Conservation (phyloP, 2,797 vertebrate species). For the Pantherophis vulpinus region DNA sequence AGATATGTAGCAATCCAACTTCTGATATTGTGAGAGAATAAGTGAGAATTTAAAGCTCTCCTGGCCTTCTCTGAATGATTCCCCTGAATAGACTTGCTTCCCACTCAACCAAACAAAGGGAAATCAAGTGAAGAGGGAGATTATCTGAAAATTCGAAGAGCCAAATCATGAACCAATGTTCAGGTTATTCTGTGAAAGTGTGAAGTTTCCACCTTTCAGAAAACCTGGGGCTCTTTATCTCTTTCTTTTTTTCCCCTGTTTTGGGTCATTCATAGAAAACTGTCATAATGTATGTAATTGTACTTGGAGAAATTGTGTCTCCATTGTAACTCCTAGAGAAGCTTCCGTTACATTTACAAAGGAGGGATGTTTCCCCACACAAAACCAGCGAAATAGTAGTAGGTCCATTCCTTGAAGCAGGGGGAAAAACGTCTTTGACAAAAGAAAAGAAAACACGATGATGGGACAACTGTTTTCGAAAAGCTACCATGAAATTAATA, state of each 20-base stretch:
- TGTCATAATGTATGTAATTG: neutral
- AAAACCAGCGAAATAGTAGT: neutral
- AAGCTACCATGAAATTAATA: neutral
- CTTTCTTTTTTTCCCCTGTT: neutral
- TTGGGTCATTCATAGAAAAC: neutral
- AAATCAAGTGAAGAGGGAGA: neutral
- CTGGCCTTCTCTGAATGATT: neutral
- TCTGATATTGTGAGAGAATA: neutral
- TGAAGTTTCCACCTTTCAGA: neutral
- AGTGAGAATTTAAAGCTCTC: neutral
- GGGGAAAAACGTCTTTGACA: neutral
- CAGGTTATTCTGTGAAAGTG: neutral
- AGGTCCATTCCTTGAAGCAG: neutral
- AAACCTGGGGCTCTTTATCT: neutral
- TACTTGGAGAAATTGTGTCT: slow-evolving; percentile 24
- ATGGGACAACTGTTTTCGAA: neutral
- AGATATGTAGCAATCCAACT: neutral
- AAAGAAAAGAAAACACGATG: neutral
- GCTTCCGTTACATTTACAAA: fast-evolving
- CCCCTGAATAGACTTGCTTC: neutral
- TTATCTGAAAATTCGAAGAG: neutral
- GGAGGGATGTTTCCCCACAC: neutral
- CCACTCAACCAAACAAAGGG: neutral
- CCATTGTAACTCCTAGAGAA: neutral
- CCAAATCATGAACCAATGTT: neutral